Conservation (phyloP, 2,888 invertebrate species). For the Conistra vaccinii region DNA sequence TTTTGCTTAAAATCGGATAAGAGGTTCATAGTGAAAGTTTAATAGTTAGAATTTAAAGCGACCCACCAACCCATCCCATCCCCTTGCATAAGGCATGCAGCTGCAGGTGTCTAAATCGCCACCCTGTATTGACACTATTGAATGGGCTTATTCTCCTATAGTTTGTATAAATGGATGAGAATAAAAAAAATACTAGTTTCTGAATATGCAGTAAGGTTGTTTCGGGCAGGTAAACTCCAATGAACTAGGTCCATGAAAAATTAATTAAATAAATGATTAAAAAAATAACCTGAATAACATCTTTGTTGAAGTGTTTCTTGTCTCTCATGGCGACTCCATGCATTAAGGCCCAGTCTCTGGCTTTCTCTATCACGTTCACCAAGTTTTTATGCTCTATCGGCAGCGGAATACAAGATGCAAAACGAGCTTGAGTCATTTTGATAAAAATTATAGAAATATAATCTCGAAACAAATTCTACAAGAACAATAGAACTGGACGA, state of each 20-base stretch:
- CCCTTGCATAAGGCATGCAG: too few relatives aligned
- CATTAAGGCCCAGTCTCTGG: constrained; percentile 96
- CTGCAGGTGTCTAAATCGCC: too few relatives aligned
- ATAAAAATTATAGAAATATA: constrained; percentile 6
- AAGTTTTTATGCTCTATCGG: constrained; percentile 92
- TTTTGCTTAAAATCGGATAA: too few relatives aligned
- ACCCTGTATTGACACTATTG: background rate
- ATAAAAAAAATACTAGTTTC: background rate
- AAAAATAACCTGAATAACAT: constrained; percentile 90
- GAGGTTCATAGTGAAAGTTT: too few relatives aligned
- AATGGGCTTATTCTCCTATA: too few relatives aligned
- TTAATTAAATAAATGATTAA: background rate
- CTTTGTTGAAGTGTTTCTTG: constrained; percentile 92
- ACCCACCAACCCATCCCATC: too few relatives aligned
- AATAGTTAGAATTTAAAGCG: too few relatives aligned
- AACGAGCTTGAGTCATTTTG: constrained; percentile 85
- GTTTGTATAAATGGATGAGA: background rate
- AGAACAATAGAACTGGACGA: constrained; percentile 2
- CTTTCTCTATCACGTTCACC: constrained; percentile 92
- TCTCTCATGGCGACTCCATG: constrained; percentile 96
- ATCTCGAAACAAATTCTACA: background rate
- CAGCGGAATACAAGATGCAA: constrained; percentile 92
- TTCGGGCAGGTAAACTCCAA: too few relatives aligned
- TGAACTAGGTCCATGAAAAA: background rate
- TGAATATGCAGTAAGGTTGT: background rate